Evolutionary conservation across 92 coral and sea anemone genomes (phyloP).

Genomic region (Pocillopora grandis): DNA sequence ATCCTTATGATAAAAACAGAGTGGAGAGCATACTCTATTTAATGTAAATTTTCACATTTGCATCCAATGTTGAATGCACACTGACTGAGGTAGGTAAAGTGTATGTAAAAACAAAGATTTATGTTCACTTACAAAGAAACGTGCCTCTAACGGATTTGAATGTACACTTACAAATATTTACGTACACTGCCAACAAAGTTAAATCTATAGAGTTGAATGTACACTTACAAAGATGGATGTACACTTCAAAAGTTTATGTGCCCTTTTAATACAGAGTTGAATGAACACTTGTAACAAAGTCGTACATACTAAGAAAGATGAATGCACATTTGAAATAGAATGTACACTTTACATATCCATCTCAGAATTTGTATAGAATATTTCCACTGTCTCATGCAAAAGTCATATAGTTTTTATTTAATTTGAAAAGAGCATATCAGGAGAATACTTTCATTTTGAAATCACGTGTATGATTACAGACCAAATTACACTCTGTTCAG

Average conservation of each 20-base stretch:
- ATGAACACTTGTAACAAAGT: slow-evolving; percentile 4
- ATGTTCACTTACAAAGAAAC: background rate
- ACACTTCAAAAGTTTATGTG: background rate
- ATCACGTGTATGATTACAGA: no score
- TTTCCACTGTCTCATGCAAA: background rate
- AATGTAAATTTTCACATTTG: background rate
- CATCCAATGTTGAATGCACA: background rate
- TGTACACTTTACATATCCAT: background rate
- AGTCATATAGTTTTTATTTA: no score
- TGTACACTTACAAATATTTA: background rate
- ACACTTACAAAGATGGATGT: no score
- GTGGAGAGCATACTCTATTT: no score
- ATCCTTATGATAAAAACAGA: no score
- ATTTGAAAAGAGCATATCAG: no score
- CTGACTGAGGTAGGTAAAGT: background rate
- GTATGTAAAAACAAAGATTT: background rate
- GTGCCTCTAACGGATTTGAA: slow-evolving; percentile 1
- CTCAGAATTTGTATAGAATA: background rate
- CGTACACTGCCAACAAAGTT: background rate
- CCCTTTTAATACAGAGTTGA: background rate
- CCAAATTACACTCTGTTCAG: no score
- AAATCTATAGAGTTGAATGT: background rate
- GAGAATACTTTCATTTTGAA: no score
- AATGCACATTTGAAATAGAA: background rate
- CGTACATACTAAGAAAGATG: background rate